phyloP scores from a whole-genome alignment of 2,888 invertebrate species.

The Pemphredon lugubris region DNA sequence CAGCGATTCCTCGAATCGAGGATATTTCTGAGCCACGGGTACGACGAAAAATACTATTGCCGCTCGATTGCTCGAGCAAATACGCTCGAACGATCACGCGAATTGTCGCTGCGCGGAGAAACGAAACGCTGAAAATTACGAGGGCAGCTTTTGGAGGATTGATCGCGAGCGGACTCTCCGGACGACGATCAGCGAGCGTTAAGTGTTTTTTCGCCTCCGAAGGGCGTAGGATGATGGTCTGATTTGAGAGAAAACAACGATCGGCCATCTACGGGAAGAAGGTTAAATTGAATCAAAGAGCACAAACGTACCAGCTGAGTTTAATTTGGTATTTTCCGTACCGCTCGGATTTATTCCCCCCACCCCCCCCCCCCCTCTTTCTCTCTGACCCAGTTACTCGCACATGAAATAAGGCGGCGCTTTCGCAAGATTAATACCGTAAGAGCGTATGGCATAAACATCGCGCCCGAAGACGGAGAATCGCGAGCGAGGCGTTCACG shows the following conservation, averaged over 20 bases:
- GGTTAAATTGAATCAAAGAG: conserved; percentile 45
- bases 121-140: not conserved
- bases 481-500: not conserved
- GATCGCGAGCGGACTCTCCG: too few species aligned
- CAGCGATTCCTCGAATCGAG: conserved; percentile 46
- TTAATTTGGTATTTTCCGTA: conserved; percentile 37
- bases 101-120: not conserved
- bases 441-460: conserved; percentile 25
- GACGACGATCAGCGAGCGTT: not conserved
- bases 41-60: conserved; percentile 11
- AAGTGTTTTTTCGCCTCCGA: too few species aligned
- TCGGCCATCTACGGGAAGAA: too few species aligned
- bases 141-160: too few species aligned
- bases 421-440: conserved; percentile 49
- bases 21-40: conserved; percentile 31
- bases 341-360: conserved; percentile 10
- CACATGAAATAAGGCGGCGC: conserved; percentile 15
- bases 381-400: conserved; percentile 38
- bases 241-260: conserved; percentile 16
- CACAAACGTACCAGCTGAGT: conserved; percentile 3
- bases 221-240: too few species aligned
- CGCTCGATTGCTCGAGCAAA: conserved; percentile 4
- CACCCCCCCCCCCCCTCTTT: too few species aligned
- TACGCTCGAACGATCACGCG: not conserved
- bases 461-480: not conserved